Evolutionary conservation across 1,140 invertebrate species (phyloP).

Genomic region (Trachymyrmex septentrionalis): DNA sequence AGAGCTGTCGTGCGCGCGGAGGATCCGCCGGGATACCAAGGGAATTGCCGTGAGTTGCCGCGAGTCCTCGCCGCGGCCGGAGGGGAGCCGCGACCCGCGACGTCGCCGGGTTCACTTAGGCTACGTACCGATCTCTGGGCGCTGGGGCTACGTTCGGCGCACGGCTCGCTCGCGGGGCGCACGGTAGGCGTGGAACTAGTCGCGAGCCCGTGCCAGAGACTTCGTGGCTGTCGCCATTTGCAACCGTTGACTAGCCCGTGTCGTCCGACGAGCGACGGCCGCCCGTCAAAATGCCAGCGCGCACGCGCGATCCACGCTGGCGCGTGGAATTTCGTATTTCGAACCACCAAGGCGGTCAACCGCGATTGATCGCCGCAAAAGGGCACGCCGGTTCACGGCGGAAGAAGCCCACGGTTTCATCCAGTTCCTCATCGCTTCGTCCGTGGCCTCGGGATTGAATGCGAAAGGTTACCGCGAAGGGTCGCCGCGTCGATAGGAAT

Average conservation of each 20-base stretch:
- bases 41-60: neutral
- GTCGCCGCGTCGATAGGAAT: neutral
- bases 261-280: conserved; percentile 58
- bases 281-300: conserved; percentile 73
- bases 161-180: conserved; percentile 76
- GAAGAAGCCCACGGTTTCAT: neutral
- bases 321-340: conserved; percentile 71
- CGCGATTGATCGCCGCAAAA: conserved; percentile 45
- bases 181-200: conserved; percentile 80
- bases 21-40: neutral
- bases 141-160: conserved; percentile 71
- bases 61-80: neutral
- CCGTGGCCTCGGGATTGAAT: neutral
- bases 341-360: conserved; percentile 11
- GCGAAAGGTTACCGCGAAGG: neutral
- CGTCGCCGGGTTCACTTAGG: neutral
- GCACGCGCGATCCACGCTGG: conserved; percentile 59
- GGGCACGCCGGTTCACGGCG: conserved; percentile 14
- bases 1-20: conserved; percentile 4
- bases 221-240: conserved; percentile 85
- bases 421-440: neutral
- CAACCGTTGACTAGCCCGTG: conserved; percentile 82
- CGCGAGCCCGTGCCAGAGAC: conserved; percentile 81
- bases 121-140: conserved; percentile 78
- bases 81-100: too few species aligned